Conservation (phyloP, 2,113 vertebrate genomes). For the Xiphophorus hellerii region DNA sequence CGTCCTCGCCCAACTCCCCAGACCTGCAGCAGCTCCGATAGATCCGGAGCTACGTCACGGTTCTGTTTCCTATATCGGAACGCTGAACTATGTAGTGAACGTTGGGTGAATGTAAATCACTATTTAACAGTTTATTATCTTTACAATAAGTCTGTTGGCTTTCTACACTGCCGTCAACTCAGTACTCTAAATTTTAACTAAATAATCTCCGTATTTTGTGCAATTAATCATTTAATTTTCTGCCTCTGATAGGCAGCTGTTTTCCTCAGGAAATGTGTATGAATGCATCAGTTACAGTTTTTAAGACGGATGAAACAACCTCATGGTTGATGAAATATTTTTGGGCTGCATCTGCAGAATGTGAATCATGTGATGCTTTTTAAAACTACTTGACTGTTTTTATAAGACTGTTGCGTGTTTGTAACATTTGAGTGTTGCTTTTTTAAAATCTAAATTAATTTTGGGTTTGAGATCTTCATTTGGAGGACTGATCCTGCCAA, state of each 20-base stretch:
- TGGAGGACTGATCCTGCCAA: too few relatives aligned
- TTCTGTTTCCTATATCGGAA: too few relatives aligned
- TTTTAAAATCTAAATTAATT: too few relatives aligned
- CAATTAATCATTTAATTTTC: not conserved
- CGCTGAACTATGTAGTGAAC: too few relatives aligned
- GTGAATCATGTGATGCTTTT: not conserved
- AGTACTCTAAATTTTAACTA: not conserved
- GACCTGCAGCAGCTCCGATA: constrained; percentile 23
- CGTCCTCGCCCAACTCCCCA: constrained; percentile 5
- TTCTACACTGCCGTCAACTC: not conserved
- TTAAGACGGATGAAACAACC: not conserved
- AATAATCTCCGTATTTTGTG: not conserved
- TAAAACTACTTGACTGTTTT: not conserved
- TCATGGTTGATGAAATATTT: too few relatives aligned
- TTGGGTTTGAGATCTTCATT: too few relatives aligned
- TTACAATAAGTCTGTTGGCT: not conserved
- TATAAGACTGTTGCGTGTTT: not conserved
- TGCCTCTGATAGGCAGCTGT: not conserved
- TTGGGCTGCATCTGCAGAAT: not conserved
- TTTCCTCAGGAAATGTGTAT: not conserved
- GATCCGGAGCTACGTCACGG: too few relatives aligned
- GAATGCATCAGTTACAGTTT: not conserved
- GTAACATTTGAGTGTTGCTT: not conserved
- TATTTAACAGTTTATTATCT: not conserved
- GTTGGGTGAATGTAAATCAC: too few relatives aligned